A percentile compares a stretch with the other conserved stretches of the same genome.
Evolutionary conservation across 2,888 invertebrate genomes (phyloP).

Genomic region (Sisyra terminalis): DNA sequence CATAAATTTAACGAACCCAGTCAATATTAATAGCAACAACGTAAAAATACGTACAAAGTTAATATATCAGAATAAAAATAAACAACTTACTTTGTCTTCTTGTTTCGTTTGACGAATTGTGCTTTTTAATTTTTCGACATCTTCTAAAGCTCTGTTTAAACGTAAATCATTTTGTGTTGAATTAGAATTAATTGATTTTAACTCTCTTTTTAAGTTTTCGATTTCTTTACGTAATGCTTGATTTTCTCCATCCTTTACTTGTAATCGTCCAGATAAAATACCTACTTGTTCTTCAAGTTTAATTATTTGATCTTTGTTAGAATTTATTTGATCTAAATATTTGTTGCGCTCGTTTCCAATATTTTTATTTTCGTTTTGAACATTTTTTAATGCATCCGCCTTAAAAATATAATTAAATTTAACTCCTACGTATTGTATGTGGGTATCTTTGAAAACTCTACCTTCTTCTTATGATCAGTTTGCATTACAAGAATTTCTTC

Average conservation of each 20-base stretch:
- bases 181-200: neutral
- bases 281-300: neutral
- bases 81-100: neutral
- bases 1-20: no score
- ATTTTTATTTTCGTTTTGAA: conserved; percentile 5
- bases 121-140: neutral
- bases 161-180: neutral
- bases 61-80: no score
- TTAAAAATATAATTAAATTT: no score
- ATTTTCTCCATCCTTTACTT: neutral
- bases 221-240: conserved; percentile 1
- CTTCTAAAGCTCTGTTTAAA: conserved; percentile 3
- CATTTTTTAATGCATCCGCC: conserved; percentile 1
- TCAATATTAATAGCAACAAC: no score
- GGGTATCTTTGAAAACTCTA: no score
- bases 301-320: neutral
- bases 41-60: no score
- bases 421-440: no score
- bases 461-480: neutral
- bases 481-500: neutral
- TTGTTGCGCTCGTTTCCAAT: conserved; percentile 1
- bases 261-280: neutral
- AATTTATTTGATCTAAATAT: neutral
- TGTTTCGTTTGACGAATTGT: neutral
- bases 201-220: neutral